Evolutionary conservation across 2,113 vertebrate species (phyloP).

Genomic region (Kryptolebias marmoratus): DNA sequence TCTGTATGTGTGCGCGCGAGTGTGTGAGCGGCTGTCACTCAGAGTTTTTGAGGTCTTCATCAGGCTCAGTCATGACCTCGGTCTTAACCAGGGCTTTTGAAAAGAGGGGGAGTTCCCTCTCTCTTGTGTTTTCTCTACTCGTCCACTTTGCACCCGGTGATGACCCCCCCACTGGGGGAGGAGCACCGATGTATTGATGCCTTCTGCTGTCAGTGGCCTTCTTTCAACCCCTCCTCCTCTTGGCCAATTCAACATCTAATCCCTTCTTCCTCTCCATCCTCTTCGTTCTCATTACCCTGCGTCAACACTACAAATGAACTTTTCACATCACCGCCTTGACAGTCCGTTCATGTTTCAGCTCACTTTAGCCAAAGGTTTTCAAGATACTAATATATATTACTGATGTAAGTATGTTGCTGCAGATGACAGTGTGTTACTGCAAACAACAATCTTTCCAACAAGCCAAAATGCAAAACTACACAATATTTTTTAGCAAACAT

Average conservation of each 20-base stretch:
- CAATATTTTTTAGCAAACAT: neutral
- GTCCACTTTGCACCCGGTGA: constrained; percentile 67
- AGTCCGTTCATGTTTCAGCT: constrained; percentile 31
- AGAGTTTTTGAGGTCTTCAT: constrained; percentile 80
- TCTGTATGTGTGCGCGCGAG: constrained; percentile 33
- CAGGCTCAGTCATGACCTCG: constrained; percentile 76
- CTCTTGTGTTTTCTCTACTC: constrained; percentile 71
- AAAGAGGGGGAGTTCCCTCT: constrained; percentile 72
- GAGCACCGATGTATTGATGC: constrained; percentile 69
- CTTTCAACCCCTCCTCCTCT: constrained; percentile 59
- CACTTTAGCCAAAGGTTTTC: neutral
- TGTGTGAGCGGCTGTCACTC: constrained; percentile 64
- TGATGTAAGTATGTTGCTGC: neutral
- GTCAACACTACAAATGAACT: constrained; percentile 61
- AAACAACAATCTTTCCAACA: too few species aligned
- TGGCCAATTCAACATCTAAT: constrained; percentile 72
- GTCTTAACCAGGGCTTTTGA: constrained; percentile 66
- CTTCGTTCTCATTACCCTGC: constrained; percentile 56
- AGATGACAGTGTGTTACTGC: neutral
- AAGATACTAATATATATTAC: constrained; percentile 2
- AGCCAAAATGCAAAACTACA: neutral
- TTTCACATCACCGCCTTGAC: constrained; percentile 47
- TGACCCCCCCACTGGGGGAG: constrained; percentile 71
- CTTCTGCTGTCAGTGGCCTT: constrained; percentile 77
- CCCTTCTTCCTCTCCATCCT: constrained; percentile 72